Conservation (phyloP, 2,888 invertebrate species). For the Frankliniella fusca region DNA sequence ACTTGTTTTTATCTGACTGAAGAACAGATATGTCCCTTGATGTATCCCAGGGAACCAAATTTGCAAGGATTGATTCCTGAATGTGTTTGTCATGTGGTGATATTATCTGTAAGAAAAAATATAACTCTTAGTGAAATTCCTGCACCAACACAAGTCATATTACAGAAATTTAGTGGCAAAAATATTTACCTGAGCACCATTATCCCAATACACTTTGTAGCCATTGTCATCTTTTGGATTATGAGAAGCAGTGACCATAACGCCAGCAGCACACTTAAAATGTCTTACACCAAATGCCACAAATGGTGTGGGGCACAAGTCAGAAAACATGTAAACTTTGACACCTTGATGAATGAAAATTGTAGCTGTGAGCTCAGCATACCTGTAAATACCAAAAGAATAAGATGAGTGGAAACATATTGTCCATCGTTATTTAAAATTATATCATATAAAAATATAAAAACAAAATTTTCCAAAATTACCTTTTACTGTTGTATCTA, state of each 20-base stretch:
- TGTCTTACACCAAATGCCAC: constrained; percentile 79
- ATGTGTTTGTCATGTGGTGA: constrained; percentile 87
- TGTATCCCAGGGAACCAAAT: constrained; percentile 67
- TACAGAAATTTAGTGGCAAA: neutral
- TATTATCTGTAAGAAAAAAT: constrained; percentile 63
- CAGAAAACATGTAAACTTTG: constrained; percentile 74
- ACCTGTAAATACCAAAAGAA: constrained; percentile 54
- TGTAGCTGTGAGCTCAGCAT: constrained; percentile 80
- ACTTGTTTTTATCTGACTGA: constrained; percentile 51
- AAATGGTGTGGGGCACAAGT: constrained; percentile 86
- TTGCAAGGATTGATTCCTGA: constrained; percentile 68
- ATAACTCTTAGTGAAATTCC: neutral
- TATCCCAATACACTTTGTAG: constrained; percentile 95
- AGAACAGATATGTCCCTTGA: constrained; percentile 69
- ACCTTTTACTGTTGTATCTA: constrained; percentile 85
- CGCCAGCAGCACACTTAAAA: constrained; percentile 73
- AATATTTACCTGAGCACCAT: constrained; percentile 69
- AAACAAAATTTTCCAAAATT: constrained; percentile 37
- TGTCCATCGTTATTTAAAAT: constrained; percentile 21
- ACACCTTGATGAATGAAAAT: constrained; percentile 73
- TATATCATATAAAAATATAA: neutral
- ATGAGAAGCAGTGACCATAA: constrained; percentile 94
- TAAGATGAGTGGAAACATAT: neutral
- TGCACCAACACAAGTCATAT: neutral
- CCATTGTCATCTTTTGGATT: constrained; percentile 95